These are phyloP conservation scores for Xanthorhoe spadicearia DNA, from an alignment of 2,888 invertebrate species.

Conservation along the genomic window DNA sequence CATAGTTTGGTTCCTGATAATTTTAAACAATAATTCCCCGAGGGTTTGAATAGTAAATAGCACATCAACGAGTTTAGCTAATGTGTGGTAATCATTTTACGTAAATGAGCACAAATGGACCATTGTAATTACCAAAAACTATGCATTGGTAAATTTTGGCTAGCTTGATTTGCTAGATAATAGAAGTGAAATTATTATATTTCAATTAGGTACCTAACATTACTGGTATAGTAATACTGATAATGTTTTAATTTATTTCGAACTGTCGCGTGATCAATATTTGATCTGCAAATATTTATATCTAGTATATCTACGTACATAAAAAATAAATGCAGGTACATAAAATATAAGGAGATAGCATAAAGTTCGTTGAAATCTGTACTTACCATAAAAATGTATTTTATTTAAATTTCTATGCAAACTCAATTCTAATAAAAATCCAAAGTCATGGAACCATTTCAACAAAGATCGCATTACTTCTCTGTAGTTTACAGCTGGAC, in stretches of 20 bases:
- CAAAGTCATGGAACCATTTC: constrained; percentile 18
- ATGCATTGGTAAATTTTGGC: background rate
- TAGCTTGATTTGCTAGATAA: background rate
- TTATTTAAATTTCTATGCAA: background rate
- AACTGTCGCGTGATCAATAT: no score
- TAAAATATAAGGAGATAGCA: background rate
- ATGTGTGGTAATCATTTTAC: background rate
- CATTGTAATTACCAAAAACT: background rate
- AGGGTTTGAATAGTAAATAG: background rate
- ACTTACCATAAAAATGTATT: background rate
- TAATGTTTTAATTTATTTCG: no score
- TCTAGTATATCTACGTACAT: no score
- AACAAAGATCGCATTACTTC: constrained; percentile 31
- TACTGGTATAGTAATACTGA: no score
- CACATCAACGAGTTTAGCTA: background rate
- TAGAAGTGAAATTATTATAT: no score
- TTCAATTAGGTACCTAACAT: no score
- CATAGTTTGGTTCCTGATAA: background rate
- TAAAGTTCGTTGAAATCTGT: background rate
- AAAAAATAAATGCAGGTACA: no score
- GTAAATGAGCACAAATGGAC: background rate
- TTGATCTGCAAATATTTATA: no score
- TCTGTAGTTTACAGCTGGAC: constrained; percentile 25
- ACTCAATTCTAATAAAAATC: constrained; percentile 18
- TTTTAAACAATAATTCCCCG: background rate